Evolutionary conservation across 2,113 vertebrate species (phyloP).

Genomic region (Calyptomena viridis): DNA sequence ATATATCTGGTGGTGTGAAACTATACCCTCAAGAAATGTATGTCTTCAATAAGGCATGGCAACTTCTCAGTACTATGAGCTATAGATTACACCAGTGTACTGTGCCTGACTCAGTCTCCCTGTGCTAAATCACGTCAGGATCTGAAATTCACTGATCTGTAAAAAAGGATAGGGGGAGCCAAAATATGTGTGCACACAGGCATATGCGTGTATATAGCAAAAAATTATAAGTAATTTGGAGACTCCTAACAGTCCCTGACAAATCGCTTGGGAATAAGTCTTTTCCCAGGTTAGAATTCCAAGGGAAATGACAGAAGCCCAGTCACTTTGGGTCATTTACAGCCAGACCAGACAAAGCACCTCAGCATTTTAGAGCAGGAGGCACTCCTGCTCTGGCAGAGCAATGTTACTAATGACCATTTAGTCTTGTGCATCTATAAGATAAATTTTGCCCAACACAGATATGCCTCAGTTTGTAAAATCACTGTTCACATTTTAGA

Average conservation of each 20-base stretch:
- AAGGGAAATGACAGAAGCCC: not conserved
- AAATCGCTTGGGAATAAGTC: not conserved
- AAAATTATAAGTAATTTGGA: conserved; percentile 8
- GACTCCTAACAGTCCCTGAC: not conserved
- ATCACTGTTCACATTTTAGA: not conserved
- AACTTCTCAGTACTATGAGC: not conserved
- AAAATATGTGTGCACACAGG: not conserved
- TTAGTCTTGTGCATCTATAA: not conserved
- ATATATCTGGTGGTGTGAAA: not conserved
- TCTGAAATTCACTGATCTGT: conserved; percentile 16
- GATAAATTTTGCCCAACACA: not conserved
- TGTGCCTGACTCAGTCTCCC: not conserved
- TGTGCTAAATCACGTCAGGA: conserved; percentile 23
- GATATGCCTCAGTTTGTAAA: not conserved
- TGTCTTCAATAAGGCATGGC: not conserved
- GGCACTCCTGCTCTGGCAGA: not conserved
- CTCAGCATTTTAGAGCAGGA: not conserved
- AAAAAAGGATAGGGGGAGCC: not conserved
- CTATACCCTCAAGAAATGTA: not conserved
- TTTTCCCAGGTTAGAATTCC: not conserved
- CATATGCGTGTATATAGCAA: not conserved
- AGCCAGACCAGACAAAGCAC: not conserved
- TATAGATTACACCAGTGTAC: not conserved
- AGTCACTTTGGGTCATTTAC: not conserved
- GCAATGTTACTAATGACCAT: not conserved